Evolutionary conservation across 2,113 vertebrate species (phyloP), one percentile per base, ranked within the genome.

Genomic region (Crotalus viridis): DNA sequence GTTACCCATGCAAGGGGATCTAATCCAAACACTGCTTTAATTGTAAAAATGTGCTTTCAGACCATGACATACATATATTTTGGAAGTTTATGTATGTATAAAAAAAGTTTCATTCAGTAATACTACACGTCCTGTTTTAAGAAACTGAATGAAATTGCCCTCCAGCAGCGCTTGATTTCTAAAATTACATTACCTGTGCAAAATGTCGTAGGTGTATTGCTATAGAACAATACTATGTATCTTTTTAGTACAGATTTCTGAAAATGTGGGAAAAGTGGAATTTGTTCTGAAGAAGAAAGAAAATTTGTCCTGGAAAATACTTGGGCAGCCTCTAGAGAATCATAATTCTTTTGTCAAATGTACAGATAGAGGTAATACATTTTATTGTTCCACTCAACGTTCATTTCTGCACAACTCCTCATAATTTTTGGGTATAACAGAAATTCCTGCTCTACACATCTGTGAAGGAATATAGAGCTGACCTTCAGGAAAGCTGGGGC

Each of bases 191-290:
- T 43, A 90, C 46, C 94, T 26, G 93, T 89, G 4, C 24, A 26
- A 88, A 89, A 21, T 89, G 17, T 26, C 57, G 69, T 92, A 21
- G 54, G 10, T 91, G 90, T 87, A 93, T 39, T 94, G 9, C 95
- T 93, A 12, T 39, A 88, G 52, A 51, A 54, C 87, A 87, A 0
- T 89, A 96, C 92, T 94, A 92, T 69, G 91, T 96, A 87, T 96
- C 95, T 17, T 95, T 96, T 96, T 94, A 99, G 99, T 99, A 54
- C 97, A 97, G 89, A 96, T 98, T 94, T 95, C 96, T 86, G 97
- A 94, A 96, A 98, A 97, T 52, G 96, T 99, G 93, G 99, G 99
- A 61, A 99, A 99, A 97, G 97, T 99, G 93, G 98, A 99, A 95
- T 95, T 99, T 94, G 93, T 92, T 81, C 95, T 99, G 28, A 97